phyloP scores from a whole-genome alignment of 2,888 invertebrate species.

The Alloscopus bannaensis region DNA sequence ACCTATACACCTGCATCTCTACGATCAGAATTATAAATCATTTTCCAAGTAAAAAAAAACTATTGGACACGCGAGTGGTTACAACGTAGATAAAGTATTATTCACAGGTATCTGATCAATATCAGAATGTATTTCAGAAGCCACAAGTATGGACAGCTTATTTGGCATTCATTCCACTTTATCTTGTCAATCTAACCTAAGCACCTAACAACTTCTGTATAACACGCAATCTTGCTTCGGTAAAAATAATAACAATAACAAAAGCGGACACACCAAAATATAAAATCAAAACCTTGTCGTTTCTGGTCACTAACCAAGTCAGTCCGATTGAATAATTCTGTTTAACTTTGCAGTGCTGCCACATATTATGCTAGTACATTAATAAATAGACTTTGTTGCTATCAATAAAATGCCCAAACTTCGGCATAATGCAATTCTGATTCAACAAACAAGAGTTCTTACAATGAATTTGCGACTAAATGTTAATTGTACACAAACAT shows the following conservation, averaged over 20 bases:
- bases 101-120: constrained; percentile 49
- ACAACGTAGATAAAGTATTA: constrained; percentile 1
- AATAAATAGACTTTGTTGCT: background rate
- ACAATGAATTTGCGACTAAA: too few relatives aligned
- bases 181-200: constrained; percentile 38
- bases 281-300: background rate
- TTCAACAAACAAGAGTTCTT: too few relatives aligned
- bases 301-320: constrained; percentile 30
- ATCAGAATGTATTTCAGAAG: constrained; percentile 33
- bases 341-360: constrained; percentile 16
- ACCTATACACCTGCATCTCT: too few relatives aligned
- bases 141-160: constrained; percentile 57
- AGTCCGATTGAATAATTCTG: background rate
- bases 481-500: too few relatives aligned
- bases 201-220: constrained; percentile 44
- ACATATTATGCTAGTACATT: too few relatives aligned
- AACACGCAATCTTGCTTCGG: constrained; percentile 8
- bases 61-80: background rate
- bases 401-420: too few relatives aligned
- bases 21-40: background rate
- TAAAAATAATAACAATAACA: constrained; percentile 19
- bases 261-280: constrained; percentile 20
- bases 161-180: constrained; percentile 39
- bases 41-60: background rate
- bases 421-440: too few relatives aligned